Percentiles rank a stretch among this genome's conserved stretches.
Evolutionary conservation across 1,140 invertebrate genomes (phyloP).

Genomic region (Dufourea novaeangliae): DNA sequence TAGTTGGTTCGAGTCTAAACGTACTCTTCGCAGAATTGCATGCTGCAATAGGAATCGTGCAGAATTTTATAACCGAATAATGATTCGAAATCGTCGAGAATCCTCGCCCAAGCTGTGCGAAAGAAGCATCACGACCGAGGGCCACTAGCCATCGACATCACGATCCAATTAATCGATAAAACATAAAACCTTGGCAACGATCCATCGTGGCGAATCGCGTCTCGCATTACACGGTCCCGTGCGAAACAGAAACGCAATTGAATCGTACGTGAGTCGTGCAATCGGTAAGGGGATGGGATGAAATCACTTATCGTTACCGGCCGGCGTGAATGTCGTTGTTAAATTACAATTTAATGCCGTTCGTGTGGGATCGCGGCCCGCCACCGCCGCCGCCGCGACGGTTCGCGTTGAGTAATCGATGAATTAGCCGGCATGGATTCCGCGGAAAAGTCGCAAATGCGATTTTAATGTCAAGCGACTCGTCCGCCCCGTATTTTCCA

Average conservation of each 20-base stretch:
- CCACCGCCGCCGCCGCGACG: too few relatives aligned
- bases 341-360: slow-evolving; percentile 35
- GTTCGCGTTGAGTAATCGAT: slow-evolving; percentile 55
- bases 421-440: slow-evolving; percentile 34
- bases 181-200: not conserved
- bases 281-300: slow-evolving; percentile 13
- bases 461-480: slow-evolving; percentile 67
- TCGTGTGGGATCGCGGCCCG: slow-evolving; percentile 12
- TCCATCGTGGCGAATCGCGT: not conserved
- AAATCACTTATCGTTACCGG: slow-evolving; percentile 27
- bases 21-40: too few relatives aligned
- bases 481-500: slow-evolving; percentile 41
- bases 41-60: too few relatives aligned
- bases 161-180: not conserved
- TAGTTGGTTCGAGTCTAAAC: too few relatives aligned
- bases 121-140: too few relatives aligned
- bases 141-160: not conserved
- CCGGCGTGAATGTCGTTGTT: slow-evolving; percentile 27
- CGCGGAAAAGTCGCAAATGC: slow-evolving; percentile 66
- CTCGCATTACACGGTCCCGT: not conserved
- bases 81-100: too few relatives aligned
- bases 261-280: slow-evolving; percentile 11
- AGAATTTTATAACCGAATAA: too few relatives aligned
- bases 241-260: slow-evolving; percentile 8
- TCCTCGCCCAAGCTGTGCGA: too few relatives aligned